phyloP scores from a whole-genome alignment of 2,113 vertebrate genomes.

The Aleadryas rufinucha region DNA sequence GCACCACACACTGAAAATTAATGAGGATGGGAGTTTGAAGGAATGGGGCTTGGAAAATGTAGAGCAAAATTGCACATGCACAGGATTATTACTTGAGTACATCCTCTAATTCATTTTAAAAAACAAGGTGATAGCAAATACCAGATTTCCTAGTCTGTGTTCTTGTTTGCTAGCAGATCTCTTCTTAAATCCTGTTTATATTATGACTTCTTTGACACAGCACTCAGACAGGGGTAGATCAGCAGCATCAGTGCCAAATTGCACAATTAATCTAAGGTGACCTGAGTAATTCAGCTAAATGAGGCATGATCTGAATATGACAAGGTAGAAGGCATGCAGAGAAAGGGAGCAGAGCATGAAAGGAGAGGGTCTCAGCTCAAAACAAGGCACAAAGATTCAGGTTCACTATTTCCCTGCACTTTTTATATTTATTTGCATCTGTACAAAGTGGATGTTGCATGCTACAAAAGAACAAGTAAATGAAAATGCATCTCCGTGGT shows the following conservation, averaged over 20 bases:
- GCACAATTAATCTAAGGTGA: conserved; percentile 53
- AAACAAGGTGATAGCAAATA: background rate
- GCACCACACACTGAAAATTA: background rate
- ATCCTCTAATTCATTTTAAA: background rate
- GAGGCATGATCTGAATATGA: conserved; percentile 36
- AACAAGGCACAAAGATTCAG: background rate
- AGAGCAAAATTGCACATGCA: background rate
- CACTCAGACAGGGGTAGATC: background rate
- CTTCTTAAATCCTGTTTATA: background rate
- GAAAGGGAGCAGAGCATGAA: background rate
- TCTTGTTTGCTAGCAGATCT: background rate
- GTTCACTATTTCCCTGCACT: background rate
- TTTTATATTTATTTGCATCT: conserved; percentile 30
- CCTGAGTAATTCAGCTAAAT: conserved; percentile 54
- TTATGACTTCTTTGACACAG: conserved; percentile 6
- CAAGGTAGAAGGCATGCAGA: background rate
- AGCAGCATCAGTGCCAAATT: conserved; percentile 9
- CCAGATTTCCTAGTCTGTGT: background rate
- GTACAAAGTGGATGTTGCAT: background rate
- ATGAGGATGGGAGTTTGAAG: background rate
- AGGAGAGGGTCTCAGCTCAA: background rate
- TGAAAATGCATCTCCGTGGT: background rate
- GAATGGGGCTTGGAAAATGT: background rate
- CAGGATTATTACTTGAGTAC: background rate
- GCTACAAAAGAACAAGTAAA: background rate